These are phyloP conservation scores for Gadopsis marmoratus DNA, from an alignment of 2,797 vertebrate species.

Conservation along the genomic window DNA sequence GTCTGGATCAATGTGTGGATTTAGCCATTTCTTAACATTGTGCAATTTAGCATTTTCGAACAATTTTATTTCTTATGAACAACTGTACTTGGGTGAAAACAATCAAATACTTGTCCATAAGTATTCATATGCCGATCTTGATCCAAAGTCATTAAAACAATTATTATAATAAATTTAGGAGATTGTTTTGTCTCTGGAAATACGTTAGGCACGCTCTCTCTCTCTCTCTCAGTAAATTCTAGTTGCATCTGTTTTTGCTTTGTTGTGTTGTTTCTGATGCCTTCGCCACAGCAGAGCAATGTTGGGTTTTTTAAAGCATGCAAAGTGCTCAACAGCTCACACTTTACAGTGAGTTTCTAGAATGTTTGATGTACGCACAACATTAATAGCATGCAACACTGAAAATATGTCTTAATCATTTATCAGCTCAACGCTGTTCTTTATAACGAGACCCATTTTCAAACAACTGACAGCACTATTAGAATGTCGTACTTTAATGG, in stretches of 20 bases:
- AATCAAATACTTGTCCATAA: neutral
- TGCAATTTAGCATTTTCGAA: neutral
- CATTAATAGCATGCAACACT: constrained; percentile 36
- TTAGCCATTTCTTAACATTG: neutral
- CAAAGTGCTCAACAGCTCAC: constrained; percentile 39
- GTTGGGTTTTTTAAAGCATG: constrained; percentile 33
- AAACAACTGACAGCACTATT: constrained; percentile 10
- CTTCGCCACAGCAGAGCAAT: constrained; percentile 44
- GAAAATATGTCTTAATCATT: constrained; percentile 28
- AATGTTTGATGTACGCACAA: constrained; percentile 49
- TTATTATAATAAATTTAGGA: constrained; percentile 29
- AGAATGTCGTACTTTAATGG: constrained; percentile 14
- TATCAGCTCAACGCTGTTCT: constrained; percentile 18
- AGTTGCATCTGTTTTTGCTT: constrained; percentile 66
- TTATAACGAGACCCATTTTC: neutral
- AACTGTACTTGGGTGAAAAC: neutral
- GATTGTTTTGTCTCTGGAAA: constrained; percentile 30
- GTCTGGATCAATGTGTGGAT: neutral
- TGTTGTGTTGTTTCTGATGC: constrained; percentile 43
- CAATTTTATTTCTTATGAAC: neutral
- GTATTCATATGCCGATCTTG: neutral
- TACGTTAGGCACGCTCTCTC: constrained; percentile 16
- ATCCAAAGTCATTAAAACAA: constrained; percentile 16
- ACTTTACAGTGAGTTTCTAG: constrained; percentile 37
- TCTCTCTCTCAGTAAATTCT: constrained; percentile 29